Base-by-base conservation (phyloP, 1,140 invertebrate species). In the Diabrotica virgifera region DNA sequence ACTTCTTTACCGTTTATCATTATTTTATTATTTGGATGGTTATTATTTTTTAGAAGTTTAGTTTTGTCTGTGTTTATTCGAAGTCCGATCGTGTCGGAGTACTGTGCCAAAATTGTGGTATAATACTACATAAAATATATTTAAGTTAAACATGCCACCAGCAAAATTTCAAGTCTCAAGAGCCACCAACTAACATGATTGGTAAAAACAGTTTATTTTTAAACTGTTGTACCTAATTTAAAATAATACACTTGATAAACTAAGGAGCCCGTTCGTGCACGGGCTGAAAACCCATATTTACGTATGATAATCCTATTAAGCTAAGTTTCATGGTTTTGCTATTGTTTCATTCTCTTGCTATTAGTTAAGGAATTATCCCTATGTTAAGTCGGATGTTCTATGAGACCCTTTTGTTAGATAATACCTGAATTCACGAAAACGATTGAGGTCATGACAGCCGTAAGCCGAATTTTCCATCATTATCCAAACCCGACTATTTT, bases 281-380 rank as follows among this genome's bases (percentile, higher is more conserved):
- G n/a, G 40, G n/a, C n/a, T 10, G 40, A 46, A 46, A 46, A 8
- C 40, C n/a, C n/a, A 46, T 46, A 46, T 46, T 46, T 46, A 46
- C 40, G 40, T 46, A 46, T 4, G 40, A 46, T 46, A 46, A 46
- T 46, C 40, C 40, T 46, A 46, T 46, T 46, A 46, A 46, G 40
- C 40, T 46, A 46, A 46, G 40, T 46, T 46, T 46, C 40, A 46
- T 46, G 40, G 40, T 46, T 46, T 8, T 46, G 40, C 40, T 46
- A 46, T 46, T 46, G 40, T 46, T 46, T 46, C 40, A 46, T 46
- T 46, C 40, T 46, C 40, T 10, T 10, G 40, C 40, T 46, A 46
- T 46, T 46, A 46, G 40, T 46, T 46, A 46, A 46, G 40, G 40
- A 46, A 46, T 46, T 46, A 46, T 46, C 40, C 40, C 40, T 46